Evolutionary conservation across 2,888 invertebrate genomes (phyloP), one percentile per base, ranked within the genome.

Genomic region (Protophormia terraenovae): DNA sequence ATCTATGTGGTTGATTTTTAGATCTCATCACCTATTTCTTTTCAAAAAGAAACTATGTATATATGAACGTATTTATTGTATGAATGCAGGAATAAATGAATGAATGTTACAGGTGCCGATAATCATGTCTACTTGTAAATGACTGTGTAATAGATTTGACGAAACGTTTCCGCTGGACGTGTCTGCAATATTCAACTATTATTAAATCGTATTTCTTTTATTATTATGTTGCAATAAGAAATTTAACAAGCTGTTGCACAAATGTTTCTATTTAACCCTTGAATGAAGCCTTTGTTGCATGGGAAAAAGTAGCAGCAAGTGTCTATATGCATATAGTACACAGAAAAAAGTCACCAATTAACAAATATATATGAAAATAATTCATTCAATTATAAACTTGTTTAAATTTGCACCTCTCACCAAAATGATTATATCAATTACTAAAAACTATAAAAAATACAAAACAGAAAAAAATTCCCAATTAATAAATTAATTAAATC

Each of bases 131-230:
- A 60, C 27, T 80, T 75, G 78, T 77, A 84, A 84, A 75, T 80
- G 80, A 67, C 72, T 84, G 66, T 73, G 47, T 73, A 80, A 73
- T 73, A 73, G 80, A 73, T 73, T 80, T 73, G 72, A 73, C 58
- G 73, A 66, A 72, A 84, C 80, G 60, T 84, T 80, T 84, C 84
- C 84, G 84, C 41, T 80, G 66, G 72, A 84, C 84, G 84, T 84
- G 80, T 58, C 80, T 41, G 41, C 62, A 69, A 58, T 60, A 27
- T 62, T 75, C 35, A 76, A 76, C 73, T 75, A 62, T 67, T 69
- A 53, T 58, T 73, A 55, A 58, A 55, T 41, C 29, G 45, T 41
- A 35, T 29, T 71, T 62, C 32, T 29, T 14, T 38, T 14, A 45
- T 16, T 14, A 45, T 16, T 50, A 8, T 53, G 32, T 55, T 79